Evolutionary conservation across 2,888 invertebrate genomes (phyloP).

Genomic region (Taphrorychus bicolor): DNA sequence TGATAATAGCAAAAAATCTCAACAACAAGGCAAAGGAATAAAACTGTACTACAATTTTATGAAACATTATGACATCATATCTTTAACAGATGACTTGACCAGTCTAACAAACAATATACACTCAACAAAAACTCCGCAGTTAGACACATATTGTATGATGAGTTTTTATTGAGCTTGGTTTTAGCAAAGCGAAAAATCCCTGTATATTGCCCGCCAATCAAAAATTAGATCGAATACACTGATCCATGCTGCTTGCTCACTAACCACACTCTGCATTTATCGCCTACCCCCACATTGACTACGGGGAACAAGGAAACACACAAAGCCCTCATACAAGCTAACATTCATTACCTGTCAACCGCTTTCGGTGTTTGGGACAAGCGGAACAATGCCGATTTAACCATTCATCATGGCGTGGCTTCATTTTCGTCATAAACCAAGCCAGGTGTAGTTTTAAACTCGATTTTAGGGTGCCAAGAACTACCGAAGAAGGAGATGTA

Average conservation of each 20-base stretch:
- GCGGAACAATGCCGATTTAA: not conserved
- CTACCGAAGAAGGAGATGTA: constrained; percentile 51
- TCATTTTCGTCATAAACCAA: no score
- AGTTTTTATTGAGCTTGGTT: no score
- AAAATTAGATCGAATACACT: constrained; percentile 44
- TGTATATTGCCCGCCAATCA: constrained; percentile 39
- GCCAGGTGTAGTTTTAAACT: not conserved
- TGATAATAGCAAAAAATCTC: no score
- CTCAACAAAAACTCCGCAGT: no score
- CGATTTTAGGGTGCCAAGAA: constrained; percentile 47
- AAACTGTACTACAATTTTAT: no score
- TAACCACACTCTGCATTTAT: constrained; percentile 47
- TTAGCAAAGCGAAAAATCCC: constrained; percentile 8
- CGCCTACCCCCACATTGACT: not conserved
- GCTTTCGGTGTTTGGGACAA: not conserved
- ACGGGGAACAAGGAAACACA: not conserved
- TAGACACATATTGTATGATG: no score
- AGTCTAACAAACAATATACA: no score
- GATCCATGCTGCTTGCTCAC: constrained; percentile 60
- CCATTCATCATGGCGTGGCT: not conserved
- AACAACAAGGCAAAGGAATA: no score
- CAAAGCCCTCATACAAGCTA: not conserved
- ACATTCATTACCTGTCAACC: not conserved
- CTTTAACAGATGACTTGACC: no score
- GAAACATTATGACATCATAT: no score